phyloP scores from a whole-genome alignment of 2,113 vertebrate genomes.

The Theristicus caerulescens region DNA sequence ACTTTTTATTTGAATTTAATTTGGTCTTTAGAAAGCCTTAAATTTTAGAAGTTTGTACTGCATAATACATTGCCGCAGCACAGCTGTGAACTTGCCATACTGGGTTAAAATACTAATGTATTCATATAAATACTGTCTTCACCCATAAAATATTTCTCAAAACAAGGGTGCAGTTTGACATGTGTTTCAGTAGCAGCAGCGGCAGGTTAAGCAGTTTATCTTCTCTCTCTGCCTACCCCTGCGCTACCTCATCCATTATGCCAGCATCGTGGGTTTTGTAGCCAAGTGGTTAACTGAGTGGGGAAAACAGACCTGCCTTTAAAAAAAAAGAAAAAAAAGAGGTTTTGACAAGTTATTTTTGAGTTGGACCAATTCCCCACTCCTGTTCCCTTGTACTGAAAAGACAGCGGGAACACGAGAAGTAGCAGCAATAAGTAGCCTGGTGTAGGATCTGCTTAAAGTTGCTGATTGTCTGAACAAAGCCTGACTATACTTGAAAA shows the following conservation, averaged over 20 bases:
- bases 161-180: accelerated
- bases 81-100: not conserved
- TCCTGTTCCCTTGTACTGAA: not conserved
- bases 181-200: accelerated
- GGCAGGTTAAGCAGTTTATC: not conserved
- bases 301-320: not conserved
- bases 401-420: accelerated
- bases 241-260: accelerated
- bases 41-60: not conserved
- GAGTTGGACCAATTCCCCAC: not conserved
- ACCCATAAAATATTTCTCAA: not conserved
- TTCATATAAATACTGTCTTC: not conserved
- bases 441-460: not conserved
- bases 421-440: not conserved
- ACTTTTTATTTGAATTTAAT: not conserved
- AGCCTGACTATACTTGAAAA: not conserved
- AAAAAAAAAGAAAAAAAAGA: not conserved
- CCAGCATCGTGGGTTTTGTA: not conserved
- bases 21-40: not conserved
- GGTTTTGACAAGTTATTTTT: not conserved
- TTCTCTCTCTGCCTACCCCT: not conserved
- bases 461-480: not conserved
- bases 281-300: not conserved
- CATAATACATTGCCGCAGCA: not conserved
- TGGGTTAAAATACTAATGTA: not conserved